phyloP scores from a whole-genome alignment of 2,113 vertebrate genomes.

The Rhodinocichla rosea region DNA sequence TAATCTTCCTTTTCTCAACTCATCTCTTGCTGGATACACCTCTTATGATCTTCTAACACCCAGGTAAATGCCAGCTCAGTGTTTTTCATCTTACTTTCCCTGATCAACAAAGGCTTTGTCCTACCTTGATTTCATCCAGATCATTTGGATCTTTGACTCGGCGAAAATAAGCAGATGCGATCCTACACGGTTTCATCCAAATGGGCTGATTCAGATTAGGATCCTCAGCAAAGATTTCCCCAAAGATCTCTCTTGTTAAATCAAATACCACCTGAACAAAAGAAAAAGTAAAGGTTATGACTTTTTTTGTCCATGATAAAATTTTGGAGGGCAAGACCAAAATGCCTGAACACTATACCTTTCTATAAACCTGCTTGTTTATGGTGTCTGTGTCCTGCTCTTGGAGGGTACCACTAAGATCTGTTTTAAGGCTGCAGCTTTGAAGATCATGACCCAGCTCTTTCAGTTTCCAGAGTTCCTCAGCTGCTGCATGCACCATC shows the following conservation, averaged over 20 bases:
- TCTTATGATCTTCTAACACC: not conserved
- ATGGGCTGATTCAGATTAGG: conserved; percentile 84
- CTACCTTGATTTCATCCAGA: conserved; percentile 87
- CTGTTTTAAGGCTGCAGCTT: conserved; percentile 65
- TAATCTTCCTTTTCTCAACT: not conserved
- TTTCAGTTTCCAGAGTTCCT: conserved; percentile 88
- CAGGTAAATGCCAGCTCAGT: not conserved
- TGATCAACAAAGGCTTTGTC: not conserved
- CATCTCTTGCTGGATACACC: not conserved
- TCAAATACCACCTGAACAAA: conserved; percentile 88
- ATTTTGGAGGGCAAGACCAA: not conserved
- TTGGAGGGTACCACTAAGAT: conserved; percentile 61
- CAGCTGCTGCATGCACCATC: conserved; percentile 82
- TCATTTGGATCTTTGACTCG: conserved; percentile 82
- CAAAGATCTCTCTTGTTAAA: conserved; percentile 92
- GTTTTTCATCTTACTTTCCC: not conserved
- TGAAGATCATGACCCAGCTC: conserved; percentile 74
- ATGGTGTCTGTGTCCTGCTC: conserved; percentile 76
- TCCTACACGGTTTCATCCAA: conserved; percentile 88
- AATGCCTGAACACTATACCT: conserved; percentile 71
- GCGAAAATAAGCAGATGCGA: conserved; percentile 81
- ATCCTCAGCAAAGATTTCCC: conserved; percentile 91
- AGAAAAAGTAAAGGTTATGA: not conserved
- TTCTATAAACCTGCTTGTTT: conserved; percentile 85
- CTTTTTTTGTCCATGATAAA: not conserved